A percentile compares a stretch with the other conserved stretches of the same genome.
These are phyloP conservation scores for Arge pagana DNA, from an alignment of 2,888 invertebrate genomes.

Conservation along the genomic window DNA sequence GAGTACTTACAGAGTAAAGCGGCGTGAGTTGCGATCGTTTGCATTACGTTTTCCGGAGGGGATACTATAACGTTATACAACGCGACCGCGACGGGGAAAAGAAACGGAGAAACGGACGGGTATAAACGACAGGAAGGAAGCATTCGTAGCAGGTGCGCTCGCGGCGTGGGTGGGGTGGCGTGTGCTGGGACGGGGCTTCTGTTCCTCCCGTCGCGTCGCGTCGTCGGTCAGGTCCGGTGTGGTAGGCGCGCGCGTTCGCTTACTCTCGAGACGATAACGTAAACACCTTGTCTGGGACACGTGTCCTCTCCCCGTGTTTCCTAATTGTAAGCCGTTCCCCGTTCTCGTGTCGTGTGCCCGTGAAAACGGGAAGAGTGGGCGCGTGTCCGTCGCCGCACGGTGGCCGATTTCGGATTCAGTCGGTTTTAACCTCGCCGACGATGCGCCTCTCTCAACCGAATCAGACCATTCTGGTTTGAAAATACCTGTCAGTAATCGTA, in stretches of 20 bases:
- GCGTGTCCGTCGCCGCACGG: too few relatives aligned
- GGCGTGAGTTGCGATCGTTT: too few relatives aligned
- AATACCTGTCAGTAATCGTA: too few relatives aligned
- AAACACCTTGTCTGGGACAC: conserved; percentile 45
- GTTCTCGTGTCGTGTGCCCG: conserved; percentile 18
- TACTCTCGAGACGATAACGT: conserved; percentile 28
- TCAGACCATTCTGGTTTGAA: too few relatives aligned
- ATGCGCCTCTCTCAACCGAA: too few relatives aligned
- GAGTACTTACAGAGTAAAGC: too few relatives aligned
- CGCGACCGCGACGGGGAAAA: neutral
- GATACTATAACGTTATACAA: too few relatives aligned
- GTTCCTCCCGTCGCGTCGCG: conserved; percentile 6
- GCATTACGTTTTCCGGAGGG: too few relatives aligned
- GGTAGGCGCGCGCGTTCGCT: conserved; percentile 7
- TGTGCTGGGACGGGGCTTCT: conserved; percentile 23
- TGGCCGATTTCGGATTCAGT: too few relatives aligned
- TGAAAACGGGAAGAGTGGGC: too few relatives aligned
- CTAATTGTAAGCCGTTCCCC: too few relatives aligned
- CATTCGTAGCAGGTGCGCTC: conserved; percentile 31
- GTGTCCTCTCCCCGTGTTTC: conserved; percentile 40
- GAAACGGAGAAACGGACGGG: conserved; percentile 16
- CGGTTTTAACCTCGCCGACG: too few relatives aligned
- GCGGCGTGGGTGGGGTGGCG: conserved; percentile 28
- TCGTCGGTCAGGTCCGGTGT: conserved; percentile 7
- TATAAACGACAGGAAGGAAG: conserved; percentile 30